Evolutionary conservation across 2,888 invertebrate species (phyloP), one percentile per base, ranked within the genome.

Genomic region (Zelleria hepariella): DNA sequence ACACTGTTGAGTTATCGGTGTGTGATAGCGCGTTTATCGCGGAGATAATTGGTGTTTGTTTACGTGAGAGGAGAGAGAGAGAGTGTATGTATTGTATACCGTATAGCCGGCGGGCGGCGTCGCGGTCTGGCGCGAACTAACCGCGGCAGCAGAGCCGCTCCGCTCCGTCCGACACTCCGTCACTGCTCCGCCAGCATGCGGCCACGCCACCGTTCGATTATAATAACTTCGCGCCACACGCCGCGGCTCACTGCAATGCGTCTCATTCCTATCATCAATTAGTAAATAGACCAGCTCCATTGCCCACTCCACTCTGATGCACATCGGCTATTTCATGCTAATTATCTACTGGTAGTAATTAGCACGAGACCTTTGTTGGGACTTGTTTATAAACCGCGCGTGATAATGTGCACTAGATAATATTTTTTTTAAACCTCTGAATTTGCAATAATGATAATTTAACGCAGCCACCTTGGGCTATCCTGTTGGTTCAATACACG

Each of bases 11-110:
- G 70, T 80, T 86, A 85, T 86, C 86, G 76, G 72, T 68, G 69
- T 68, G 72, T 77, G 83, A 86, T 86, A 87, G 74, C 73, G 63
- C 57, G 74, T 70, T 74, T 75, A 77, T 77, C 73, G 76, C 68
- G 63, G 73, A 84, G 85, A 86, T 86, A 83, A 82, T 80, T 78
- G 70, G 64, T 61, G 82, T 85, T 85, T 86, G 82, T 83, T 85
- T 85, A 82, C 73, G 77, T 71, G 71, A 64, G 67, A 60, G 62
- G 51, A 55, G 26, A 53, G 47, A 21, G 58, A 52, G 59, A 21
- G 58, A n/a, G n/a, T n/a, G n/a, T n/a, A n/a, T n/a, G n/a, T n/a
- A n/a, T n/a, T n/a, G n/a, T n/a, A n/a, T n/a, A n/a, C n/a, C n/a
- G n/a, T 27, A 15, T 5, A 42, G 56, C 24, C 24, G 58, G 32